These are phyloP conservation scores for Aplochiton taeniatus DNA, from an alignment of 2,797 vertebrate species.

Conservation along the genomic window DNA sequence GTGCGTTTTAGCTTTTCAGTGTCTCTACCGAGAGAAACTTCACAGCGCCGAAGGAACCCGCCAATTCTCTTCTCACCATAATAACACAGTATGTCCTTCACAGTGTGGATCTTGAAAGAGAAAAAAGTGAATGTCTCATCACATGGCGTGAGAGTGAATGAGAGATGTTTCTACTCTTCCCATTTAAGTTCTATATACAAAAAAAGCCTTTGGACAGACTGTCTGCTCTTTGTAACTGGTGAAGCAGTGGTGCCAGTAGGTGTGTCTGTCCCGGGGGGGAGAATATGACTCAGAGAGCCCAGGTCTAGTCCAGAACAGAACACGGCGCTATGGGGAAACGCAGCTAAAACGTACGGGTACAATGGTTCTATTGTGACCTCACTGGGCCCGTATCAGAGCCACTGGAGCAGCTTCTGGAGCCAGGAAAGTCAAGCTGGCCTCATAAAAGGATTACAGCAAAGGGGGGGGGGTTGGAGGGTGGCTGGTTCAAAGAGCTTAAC, in stretches of 20 bases:
- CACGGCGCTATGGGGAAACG: constrained; percentile 1
- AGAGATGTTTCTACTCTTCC: too few species aligned
- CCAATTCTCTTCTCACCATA: too few species aligned
- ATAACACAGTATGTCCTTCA: too few species aligned
- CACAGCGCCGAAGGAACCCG: too few species aligned
- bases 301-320: constrained; percentile 23
- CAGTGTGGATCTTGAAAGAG: too few species aligned
- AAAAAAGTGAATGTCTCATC: too few species aligned
- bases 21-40: too few species aligned
- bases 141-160: too few species aligned
- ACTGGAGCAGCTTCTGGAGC: constrained; percentile 23
- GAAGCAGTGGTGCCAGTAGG: constrained; percentile 33
- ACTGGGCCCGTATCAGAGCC: constrained; percentile 35
- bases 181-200: not conserved
- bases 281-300: constrained; percentile 21
- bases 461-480: too few species aligned
- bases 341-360: constrained; percentile 39
- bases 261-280: constrained; percentile 26
- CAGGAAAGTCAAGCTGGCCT: constrained; percentile 29
- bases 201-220: not conserved
- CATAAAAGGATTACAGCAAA: not conserved
- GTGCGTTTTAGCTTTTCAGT: too few species aligned
- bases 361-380: constrained; percentile 49
- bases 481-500: not conserved
- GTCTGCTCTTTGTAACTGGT: constrained; percentile 16